Evolutionary conservation across 2,113 vertebrate genomes (phyloP).

Genomic region (Pyrgilauda ruficollis): DNA sequence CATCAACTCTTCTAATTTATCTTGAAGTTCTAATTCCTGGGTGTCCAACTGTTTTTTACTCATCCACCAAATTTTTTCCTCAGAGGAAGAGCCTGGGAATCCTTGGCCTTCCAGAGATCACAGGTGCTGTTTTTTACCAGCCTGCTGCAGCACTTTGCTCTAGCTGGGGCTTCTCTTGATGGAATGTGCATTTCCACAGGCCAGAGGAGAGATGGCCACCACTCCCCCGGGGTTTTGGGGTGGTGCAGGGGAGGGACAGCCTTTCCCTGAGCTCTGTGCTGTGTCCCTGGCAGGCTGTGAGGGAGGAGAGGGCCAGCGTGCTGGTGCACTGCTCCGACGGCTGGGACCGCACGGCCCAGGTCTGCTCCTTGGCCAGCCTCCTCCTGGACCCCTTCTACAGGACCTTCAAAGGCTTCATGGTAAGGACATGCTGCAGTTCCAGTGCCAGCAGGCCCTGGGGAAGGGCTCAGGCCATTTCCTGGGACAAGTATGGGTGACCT

Average conservation of each 20-base stretch:
- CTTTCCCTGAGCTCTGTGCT: not conserved
- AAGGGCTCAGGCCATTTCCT: not conserved
- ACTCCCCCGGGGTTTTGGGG: not conserved
- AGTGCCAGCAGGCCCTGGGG: not conserved
- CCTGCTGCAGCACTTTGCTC: not conserved
- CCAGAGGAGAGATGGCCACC: not conserved
- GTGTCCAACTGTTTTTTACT: not conserved
- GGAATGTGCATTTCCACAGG: not conserved
- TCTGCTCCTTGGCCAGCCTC: constrained; percentile 79
- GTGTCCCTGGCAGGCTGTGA: constrained; percentile 69
- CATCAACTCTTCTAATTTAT: not conserved
- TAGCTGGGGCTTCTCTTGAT: not conserved
- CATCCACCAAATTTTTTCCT: not conserved
- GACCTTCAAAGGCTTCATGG: constrained; percentile 82
- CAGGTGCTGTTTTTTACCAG: not conserved
- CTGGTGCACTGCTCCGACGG: constrained; percentile 83
- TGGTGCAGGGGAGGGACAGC: not conserved
- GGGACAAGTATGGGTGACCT: not conserved
- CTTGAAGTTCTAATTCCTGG: not conserved
- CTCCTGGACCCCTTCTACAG: constrained; percentile 81
- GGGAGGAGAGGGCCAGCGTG: constrained; percentile 76
- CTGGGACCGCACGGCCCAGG: constrained; percentile 82
- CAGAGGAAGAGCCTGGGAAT: not conserved
- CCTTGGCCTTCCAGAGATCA: not conserved
- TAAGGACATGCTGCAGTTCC: constrained; percentile 19